Base-by-base conservation (phyloP, 2,797 vertebrate species). In the Sphenodon punctatus region DNA sequence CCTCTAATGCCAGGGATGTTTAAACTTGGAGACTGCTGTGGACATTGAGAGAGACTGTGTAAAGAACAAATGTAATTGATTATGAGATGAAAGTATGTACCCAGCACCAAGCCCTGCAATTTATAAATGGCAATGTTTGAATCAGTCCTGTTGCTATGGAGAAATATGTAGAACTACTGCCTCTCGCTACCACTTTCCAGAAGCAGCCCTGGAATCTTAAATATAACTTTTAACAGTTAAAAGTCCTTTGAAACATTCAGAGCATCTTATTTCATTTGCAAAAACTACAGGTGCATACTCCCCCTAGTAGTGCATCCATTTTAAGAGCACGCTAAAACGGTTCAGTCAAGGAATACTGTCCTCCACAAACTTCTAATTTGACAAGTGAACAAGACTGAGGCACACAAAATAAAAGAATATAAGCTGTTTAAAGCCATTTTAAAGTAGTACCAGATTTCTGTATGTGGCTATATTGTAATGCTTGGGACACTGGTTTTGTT, bases 151-250 rank as follows among this genome's bases (percentile, higher is more conserved):
- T 23, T 13, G 36, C 25, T 27, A 15, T 3, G 14, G 0, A 0
- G 45, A 4, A 0, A 1, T 13, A 43, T 11, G 3, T 5, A 32
- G 7, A 10, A 6, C 3, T 13, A 0, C 1, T 2, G 27, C 30
- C 8, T 15, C 22, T 17, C 8, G 22, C 36, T n/a, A 13, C 5
- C 6, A 3, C 15, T 39, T 22, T 4, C n/a, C n/a, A n/a, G n/a
- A n/a, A n/a, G n/a, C n/a, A n/a, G n/a, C n/a, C n/a, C n/a, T n/a
- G n/a, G n/a, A n/a, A n/a, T n/a, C n/a, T n/a, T n/a, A n/a, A n/a
- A n/a, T n/a, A n/a, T n/a, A n/a, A n/a, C n/a, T n/a, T n/a, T n/a
- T n/a, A n/a, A n/a, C n/a, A n/a, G n/a, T n/a, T n/a, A n/a, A n/a
- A n/a, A n/a, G 22, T 58, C 20, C 36, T 20, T 58, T 58, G 19